Base-by-base conservation (phyloP, 2,113 vertebrate species). In the Oplegnathus fasciatus region DNA sequence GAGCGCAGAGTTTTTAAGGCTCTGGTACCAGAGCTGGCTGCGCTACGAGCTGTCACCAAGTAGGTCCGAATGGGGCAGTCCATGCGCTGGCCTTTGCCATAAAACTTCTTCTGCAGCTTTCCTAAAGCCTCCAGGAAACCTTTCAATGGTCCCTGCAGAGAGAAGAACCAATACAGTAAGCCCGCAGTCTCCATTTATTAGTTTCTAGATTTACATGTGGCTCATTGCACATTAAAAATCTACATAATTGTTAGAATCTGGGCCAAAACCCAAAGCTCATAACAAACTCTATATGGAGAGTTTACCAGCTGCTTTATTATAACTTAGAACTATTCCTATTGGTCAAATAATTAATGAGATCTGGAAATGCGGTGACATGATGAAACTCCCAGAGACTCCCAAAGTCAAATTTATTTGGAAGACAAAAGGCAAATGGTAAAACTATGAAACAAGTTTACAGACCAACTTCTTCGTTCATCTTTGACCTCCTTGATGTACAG, bases 1-100 rank as follows among this genome's bases (percentile, higher is more conserved):
- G 96, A 98, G 32, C 97, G 96, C 77, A 99, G 94, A 54, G 97
- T 99, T 89, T 98, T 99, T 62, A 99, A 94, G 65, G 97, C 98
- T 1, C 98, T 95, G 4, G 97, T 96, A 0, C 98, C 98, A 0
- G 97, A 98, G 83, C 98, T 99, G 94, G 97, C 98, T 0, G 98
- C 98, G 0, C 97, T 98, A 22, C 98, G 95, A 15, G 98, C 97
- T 0, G 98, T 99, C 83, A 99, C 98, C 88, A 99, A 90, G 93
- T 99, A 99, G 30, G 98, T 99, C 64, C 98, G 96, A 82, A 99
- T 98, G 2, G 98, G 98, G 20, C 98, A 99, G 86, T 97, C 97
- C 94, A 98, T 91, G 40, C 98, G 94, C 83, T 97, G 96, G 65
- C 97, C 98, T 90, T 98, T 99, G 87, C 91, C 96, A 24, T 97